Evolutionary conservation across 2,888 invertebrate genomes (phyloP).

Genomic region (Platycnemis pennipes): DNA sequence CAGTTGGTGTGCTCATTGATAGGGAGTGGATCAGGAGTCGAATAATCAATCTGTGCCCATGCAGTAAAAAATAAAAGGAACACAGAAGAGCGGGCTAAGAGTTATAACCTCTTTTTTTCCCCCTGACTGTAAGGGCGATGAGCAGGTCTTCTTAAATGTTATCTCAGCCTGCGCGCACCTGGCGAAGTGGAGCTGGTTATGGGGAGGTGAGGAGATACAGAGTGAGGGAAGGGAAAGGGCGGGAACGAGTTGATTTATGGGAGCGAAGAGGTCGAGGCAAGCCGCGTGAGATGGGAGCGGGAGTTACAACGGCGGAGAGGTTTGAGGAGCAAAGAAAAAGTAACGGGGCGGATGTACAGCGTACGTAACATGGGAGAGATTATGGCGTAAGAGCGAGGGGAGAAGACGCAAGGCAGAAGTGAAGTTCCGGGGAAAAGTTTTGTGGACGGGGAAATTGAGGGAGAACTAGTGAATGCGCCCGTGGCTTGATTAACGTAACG

Average conservation of each 20-base stretch:
- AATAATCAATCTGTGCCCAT: too few relatives aligned
- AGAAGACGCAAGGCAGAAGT: background rate
- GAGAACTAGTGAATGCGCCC: background rate
- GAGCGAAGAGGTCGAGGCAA: background rate
- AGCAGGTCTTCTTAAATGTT: too few relatives aligned
- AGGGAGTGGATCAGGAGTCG: too few relatives aligned
- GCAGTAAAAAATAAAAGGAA: too few relatives aligned
- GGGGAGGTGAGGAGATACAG: background rate
- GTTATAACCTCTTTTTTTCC: too few relatives aligned
- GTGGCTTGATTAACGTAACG: constrained; percentile 11
- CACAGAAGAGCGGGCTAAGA: too few relatives aligned
- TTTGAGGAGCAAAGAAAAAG: background rate
- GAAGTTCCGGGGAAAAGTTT: background rate
- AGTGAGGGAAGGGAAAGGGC: background rate
- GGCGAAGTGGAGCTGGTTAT: background rate
- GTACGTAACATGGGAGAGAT: background rate
- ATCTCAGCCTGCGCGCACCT: too few relatives aligned
- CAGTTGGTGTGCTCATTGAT: too few relatives aligned
- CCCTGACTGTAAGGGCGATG: too few relatives aligned
- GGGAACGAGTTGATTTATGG: constrained; percentile 22
- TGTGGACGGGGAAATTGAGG: background rate
- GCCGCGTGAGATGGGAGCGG: too few relatives aligned
- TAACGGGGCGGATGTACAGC: too few relatives aligned
- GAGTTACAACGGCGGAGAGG: background rate
- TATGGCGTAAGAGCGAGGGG: background rate